Conservation (phyloP, 2,797 vertebrate species). For the Lagodon rhomboides region DNA sequence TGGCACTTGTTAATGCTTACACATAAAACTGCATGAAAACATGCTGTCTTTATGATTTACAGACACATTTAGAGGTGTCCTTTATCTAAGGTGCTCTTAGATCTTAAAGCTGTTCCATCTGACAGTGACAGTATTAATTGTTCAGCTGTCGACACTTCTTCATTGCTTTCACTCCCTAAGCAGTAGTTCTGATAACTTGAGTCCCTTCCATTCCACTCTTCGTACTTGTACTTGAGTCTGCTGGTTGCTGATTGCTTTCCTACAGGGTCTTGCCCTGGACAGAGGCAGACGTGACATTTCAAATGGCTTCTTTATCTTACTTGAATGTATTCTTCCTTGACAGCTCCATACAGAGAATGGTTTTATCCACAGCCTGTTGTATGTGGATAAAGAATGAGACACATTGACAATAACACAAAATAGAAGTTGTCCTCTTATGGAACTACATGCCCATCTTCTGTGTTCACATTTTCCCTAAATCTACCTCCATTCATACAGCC, state of each 20-base stretch:
- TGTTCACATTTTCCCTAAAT: neutral
- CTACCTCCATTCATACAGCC: neutral
- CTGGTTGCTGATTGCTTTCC: constrained; percentile 33
- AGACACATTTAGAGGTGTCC: constrained; percentile 14
- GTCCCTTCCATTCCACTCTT: constrained; percentile 29
- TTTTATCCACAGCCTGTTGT: too few species aligned
- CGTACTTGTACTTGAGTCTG: constrained; percentile 27
- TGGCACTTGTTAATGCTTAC: constrained; percentile 2
- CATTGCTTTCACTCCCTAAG: constrained; percentile 36
- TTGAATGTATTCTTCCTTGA: constrained; percentile 9
- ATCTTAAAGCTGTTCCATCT: constrained; percentile 46
- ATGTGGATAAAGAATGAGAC: neutral
- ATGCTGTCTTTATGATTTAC: neutral
- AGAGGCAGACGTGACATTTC: constrained; percentile 13
- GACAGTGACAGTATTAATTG: constrained; percentile 69
- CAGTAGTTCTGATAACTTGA: constrained; percentile 37
- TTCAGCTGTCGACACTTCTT: constrained; percentile 43
- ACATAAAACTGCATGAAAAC: constrained; percentile 11
- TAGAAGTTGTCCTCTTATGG: neutral
- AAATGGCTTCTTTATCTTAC: constrained; percentile 32
- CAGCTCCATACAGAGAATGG: constrained; percentile 1
- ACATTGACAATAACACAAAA: neutral
- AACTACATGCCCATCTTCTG: neutral
- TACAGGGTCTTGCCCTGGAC: constrained; percentile 18
- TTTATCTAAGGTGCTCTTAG: constrained; percentile 38